Base-by-base conservation (phyloP, 23 tunicate species). In the Styela plicata region DNA sequence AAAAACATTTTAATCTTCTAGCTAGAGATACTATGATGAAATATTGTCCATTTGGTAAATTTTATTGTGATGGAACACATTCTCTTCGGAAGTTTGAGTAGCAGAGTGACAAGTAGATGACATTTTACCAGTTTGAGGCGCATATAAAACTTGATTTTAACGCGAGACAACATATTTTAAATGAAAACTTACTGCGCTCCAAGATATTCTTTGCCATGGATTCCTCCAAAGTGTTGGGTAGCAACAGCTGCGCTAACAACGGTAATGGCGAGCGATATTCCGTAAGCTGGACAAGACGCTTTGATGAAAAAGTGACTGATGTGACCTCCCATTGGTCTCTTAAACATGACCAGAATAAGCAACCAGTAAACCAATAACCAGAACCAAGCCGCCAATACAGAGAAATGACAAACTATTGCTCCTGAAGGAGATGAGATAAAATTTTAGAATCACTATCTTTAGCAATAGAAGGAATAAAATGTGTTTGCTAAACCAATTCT, bases 321-420 rank as follows among this genome's bases (percentile, higher is more conserved):
- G 85, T 91, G 90, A 24, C 89, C 97, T 18, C 90, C 87, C 74
- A 81, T 31, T 22, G 97, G 97, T 28, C 79, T 69, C 27, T 68
- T 63, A 74, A 30, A 86, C 97, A 91, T 91, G 3, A 86, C 85
- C 82, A 86, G 80, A 3, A 91, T 68, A 7, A 91, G 34, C 65
- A 83, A 29, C 97, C 97, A 91, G 61, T 91, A 91, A 3, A 84
- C 84, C 17, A 63, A 34, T 24, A 83, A 31, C 97, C 97, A 91
- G 32, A 91, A 83, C 97, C 97, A 91, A 10, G 90, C 74, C 31
- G 84, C 36, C 34, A 91, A 84, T 18, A 91, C 61, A 2, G 87
- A 33, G 18, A 91, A 52, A 34, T 91, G 97, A 28, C 82, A 34
- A n/a, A 86, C 21, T 23, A 91, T 82, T 3, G 97, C 87, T 0